These are phyloP conservation scores for Dasyprocta punctata DNA, from an alignment of 2,113 vertebrate species.

Conservation along the genomic window DNA sequence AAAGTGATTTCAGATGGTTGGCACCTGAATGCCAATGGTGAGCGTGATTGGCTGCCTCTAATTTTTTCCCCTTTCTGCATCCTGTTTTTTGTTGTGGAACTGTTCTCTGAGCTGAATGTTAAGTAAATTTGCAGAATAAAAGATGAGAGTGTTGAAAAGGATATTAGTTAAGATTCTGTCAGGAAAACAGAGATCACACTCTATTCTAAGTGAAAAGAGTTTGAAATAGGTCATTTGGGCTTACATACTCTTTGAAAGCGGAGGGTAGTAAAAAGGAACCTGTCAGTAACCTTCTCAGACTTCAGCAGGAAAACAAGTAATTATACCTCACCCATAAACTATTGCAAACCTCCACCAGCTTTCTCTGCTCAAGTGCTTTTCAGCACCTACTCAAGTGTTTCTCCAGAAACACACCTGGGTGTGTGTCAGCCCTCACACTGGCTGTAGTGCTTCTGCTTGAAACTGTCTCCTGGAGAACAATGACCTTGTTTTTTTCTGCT, in stretches of 20 bases:
- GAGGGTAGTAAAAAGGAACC: neutral
- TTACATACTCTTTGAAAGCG: neutral
- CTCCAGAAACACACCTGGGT: neutral
- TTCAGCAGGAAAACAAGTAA: neutral
- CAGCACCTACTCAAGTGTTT: neutral
- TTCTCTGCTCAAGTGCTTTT: neutral
- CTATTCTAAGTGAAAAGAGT: neutral
- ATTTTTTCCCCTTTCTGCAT: neutral
- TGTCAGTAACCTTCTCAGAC: neutral
- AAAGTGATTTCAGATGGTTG: slow-evolving; percentile 11
- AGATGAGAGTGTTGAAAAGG: neutral
- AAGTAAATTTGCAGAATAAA: slow-evolving; percentile 27
- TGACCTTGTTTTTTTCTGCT: neutral
- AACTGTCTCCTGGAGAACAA: neutral
- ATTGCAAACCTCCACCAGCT: neutral
- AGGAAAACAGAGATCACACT: neutral
- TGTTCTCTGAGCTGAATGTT: neutral
- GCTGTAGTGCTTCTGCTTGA: neutral
- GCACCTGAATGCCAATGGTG: neutral
- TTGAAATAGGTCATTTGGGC: neutral
- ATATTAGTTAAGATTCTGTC: neutral
- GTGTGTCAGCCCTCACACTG: neutral
- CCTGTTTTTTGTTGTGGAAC: neutral
- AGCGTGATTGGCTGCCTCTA: neutral
- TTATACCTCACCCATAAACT: neutral